A percentile compares a stretch with the other conserved stretches of the same genome.
Conservation (phyloP, 1,140 invertebrate species). For the Chironomus striatipennis region DNA sequence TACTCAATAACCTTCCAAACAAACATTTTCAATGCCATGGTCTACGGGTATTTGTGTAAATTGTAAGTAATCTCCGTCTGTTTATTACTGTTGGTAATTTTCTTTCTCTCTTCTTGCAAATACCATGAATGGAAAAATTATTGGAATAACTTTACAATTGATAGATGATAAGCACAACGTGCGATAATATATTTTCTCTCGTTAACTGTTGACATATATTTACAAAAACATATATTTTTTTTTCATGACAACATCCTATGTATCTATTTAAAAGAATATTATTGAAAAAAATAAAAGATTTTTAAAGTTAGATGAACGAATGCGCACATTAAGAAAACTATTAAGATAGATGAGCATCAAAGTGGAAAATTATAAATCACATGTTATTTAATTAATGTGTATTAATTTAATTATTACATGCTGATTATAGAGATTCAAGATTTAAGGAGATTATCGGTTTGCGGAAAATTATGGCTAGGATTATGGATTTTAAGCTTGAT, state of each 20-base stretch:
- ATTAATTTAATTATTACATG: constrained; percentile 2
- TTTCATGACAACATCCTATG: neutral
- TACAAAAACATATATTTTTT: constrained; percentile 14
- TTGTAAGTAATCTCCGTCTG: neutral
- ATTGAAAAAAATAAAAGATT: too few species aligned
- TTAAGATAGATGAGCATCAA: neutral
- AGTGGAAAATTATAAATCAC: constrained; percentile 21
- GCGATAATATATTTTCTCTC: constrained; percentile 23
- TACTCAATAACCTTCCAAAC: neutral
- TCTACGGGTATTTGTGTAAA: neutral
- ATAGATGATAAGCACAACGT: constrained; percentile 18
- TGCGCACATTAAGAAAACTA: neutral
- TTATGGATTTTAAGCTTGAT: too few species aligned
- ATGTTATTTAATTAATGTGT: neutral
- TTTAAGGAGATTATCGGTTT: neutral
- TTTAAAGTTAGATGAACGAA: neutral
- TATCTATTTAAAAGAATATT: neutral
- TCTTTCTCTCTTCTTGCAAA: neutral
- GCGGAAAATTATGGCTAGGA: too few species aligned
- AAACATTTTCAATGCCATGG: constrained; percentile 5
- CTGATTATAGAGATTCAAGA: neutral
- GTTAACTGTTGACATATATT: constrained; percentile 23
- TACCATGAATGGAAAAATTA: constrained; percentile 4
- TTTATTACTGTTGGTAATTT: neutral
- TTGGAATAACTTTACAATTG: constrained; percentile 22